These are phyloP conservation scores for Dolichomitus sp. DNA, from an alignment of 2,888 invertebrate genomes.

Conservation along the genomic window DNA sequence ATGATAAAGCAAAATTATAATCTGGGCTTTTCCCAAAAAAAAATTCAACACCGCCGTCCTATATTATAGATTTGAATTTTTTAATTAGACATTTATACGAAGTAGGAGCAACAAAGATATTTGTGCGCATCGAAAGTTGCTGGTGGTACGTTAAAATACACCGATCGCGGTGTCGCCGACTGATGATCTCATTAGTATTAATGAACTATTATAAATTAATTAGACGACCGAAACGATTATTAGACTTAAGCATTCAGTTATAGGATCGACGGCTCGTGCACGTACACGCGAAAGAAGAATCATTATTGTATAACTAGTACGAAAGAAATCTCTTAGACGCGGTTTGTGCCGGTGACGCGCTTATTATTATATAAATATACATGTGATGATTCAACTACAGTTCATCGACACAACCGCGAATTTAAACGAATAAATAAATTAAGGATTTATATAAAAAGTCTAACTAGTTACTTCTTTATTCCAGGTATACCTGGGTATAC, in stretches of 20 bases:
- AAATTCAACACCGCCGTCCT: neutral
- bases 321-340: slow-evolving; percentile 30
- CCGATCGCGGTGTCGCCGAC: slow-evolving; percentile 67
- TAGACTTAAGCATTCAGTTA: slow-evolving; percentile 23
- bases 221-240: slow-evolving; percentile 29
- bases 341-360: slow-evolving; percentile 22
- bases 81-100: neutral
- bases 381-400: slow-evolving; percentile 15
- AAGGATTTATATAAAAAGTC: slow-evolving; percentile 34
- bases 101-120: slow-evolving; percentile 11
- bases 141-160: slow-evolving; percentile 47
- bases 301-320: slow-evolving; percentile 4
- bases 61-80: slow-evolving; percentile 13
- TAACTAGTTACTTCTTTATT: too few relatives aligned
- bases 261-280: slow-evolving; percentile 27
- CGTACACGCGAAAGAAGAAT: slow-evolving; percentile 18
- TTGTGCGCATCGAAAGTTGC: slow-evolving; percentile 59
- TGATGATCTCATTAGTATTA: slow-evolving; percentile 84
- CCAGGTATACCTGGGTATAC: too few relatives aligned
- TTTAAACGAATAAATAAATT: slow-evolving; percentile 31
- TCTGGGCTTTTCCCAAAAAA: neutral
- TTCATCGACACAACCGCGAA: slow-evolving; percentile 27
- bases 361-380: slow-evolving; percentile 23
- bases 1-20: neutral
- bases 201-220: slow-evolving; percentile 59